Conservation (phyloP, 2,113 vertebrate species). For the Kryptolebias marmoratus region DNA sequence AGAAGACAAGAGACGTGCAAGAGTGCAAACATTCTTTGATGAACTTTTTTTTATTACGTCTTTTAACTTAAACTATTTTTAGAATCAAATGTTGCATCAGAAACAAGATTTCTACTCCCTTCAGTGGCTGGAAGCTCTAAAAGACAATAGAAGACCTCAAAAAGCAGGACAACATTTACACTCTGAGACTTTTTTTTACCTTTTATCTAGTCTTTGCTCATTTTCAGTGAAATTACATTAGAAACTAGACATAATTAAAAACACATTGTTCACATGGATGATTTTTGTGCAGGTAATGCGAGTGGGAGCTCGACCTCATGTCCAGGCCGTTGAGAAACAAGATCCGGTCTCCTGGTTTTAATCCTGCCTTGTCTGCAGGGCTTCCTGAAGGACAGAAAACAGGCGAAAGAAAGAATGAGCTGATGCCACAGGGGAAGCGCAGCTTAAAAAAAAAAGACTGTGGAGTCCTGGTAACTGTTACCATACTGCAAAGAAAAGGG, state of each 20-base stretch:
- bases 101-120: conserved; percentile 1
- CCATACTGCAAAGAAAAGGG: not conserved
- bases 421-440: not conserved
- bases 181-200: not conserved
- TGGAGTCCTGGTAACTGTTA: not conserved
- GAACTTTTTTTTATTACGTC: not conserved
- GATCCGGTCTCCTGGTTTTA: conserved; percentile 94
- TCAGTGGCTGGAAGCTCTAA: not conserved
- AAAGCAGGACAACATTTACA: not conserved
- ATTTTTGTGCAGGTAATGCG: not conserved
- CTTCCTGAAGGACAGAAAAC: conserved; percentile 82
- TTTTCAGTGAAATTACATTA: not conserved
- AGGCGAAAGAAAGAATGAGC: not conserved
- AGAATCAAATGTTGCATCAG: not conserved
- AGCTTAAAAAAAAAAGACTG: not conserved
- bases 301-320: conserved; percentile 87
- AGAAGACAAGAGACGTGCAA: not conserved
- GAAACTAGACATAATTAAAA: not conserved
- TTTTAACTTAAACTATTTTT: conserved; percentile 19
- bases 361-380: conserved; percentile 92
- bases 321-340: conserved; percentile 97
- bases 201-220: not conserved
- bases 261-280: not conserved
- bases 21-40: not conserved
- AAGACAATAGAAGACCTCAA: conserved; percentile 12